phyloP scores from a whole-genome alignment of 92 coral and sea anemone species.

The Diadumene lineata region DNA sequence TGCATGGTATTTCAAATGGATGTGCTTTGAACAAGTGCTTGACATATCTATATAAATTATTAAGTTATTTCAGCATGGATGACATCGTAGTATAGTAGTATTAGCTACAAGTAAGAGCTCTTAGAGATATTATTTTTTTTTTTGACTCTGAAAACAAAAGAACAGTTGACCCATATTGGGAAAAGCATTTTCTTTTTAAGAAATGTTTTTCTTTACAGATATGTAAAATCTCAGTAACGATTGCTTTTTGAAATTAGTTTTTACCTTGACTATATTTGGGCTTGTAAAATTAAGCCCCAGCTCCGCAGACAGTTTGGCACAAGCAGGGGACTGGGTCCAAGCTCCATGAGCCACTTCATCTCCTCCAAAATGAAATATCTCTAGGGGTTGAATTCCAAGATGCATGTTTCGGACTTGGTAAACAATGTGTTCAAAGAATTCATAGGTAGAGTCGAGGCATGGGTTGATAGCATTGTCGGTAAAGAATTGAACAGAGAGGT shows the following conservation, averaged over 20 bases:
- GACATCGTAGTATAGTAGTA: too few species aligned
- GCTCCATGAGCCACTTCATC: constrained; percentile 97
- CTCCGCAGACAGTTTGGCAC: constrained; percentile 63
- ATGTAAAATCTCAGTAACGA: background rate
- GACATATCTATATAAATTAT: too few species aligned
- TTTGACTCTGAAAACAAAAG: too few species aligned
- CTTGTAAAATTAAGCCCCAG: constrained; percentile 85
- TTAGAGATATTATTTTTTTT: too few species aligned
- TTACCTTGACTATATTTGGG: constrained; percentile 70
- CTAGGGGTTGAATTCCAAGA: constrained; percentile 73
- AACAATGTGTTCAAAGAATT: constrained; percentile 83
- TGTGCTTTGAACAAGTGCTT: too few species aligned
- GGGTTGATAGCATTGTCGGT: constrained; percentile 97
- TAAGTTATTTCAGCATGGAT: too few species aligned
- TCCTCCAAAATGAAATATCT: constrained; percentile 89
- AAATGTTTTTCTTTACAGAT: too few species aligned
- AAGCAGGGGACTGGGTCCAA: constrained; percentile 95
- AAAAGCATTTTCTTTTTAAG: too few species aligned
- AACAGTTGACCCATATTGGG: too few species aligned
- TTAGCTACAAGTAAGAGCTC: too few species aligned
- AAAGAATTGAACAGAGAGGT: constrained; percentile 93
- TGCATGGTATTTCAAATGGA: too few species aligned
- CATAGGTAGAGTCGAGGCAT: constrained; percentile 87
- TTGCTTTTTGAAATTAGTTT: background rate
- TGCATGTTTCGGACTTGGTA: constrained; percentile 69